These are phyloP conservation scores for Uria aalge DNA, from an alignment of 2,113 vertebrate species.

Conservation along the genomic window DNA sequence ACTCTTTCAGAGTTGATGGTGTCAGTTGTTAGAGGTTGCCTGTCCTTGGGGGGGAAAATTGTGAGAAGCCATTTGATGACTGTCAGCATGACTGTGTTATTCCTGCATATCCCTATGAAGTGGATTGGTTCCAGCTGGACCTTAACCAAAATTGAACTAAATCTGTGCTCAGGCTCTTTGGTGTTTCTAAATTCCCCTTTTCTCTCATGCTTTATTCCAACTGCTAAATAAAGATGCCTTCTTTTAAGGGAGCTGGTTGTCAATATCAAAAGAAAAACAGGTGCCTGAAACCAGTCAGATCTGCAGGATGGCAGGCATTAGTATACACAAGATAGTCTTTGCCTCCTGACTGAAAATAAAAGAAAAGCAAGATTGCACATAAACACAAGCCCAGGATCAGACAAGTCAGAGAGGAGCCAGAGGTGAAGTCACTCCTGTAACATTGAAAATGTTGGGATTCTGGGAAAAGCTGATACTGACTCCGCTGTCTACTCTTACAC, in stretches of 20 bases:
- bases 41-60: not conserved
- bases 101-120: conserved; percentile 4
- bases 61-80: not conserved
- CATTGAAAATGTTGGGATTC: not conserved
- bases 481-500: not conserved
- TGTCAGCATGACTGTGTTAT: conserved; percentile 24
- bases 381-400: not conserved
- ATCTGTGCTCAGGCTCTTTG: not conserved
- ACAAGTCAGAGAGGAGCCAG: not conserved
- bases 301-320: not conserved
- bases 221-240: not conserved
- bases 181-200: conserved; percentile 8
- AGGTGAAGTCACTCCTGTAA: not conserved
- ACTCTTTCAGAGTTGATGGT: not conserved
- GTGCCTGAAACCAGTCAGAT: not conserved
- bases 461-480: not conserved
- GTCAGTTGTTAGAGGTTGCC: not conserved
- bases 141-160: conserved; percentile 11
- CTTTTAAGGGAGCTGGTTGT: conserved; percentile 18
- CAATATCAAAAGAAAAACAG: not conserved
- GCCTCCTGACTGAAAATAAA: not conserved
- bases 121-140: conserved; percentile 38
- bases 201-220: not conserved
- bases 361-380: conserved; percentile 3
- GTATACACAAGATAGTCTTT: not conserved